Evolutionary conservation across 2,888 invertebrate species (phyloP).

Genomic region (Zhengitettix transpicula): DNA sequence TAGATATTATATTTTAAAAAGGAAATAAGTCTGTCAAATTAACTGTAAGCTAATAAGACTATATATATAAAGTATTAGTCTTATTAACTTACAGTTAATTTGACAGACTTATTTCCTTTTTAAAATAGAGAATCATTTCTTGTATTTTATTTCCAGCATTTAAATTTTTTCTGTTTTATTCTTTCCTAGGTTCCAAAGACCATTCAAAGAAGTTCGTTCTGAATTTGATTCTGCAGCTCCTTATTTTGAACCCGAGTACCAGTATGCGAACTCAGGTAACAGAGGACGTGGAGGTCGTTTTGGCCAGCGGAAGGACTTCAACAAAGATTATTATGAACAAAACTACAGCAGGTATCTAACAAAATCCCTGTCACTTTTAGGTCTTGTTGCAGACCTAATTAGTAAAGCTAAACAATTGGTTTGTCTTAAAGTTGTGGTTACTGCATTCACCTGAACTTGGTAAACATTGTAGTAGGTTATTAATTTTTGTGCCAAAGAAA

Average conservation of each 20-base stretch:
- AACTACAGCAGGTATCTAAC: constrained; percentile 29
- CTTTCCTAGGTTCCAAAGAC: constrained; percentile 8
- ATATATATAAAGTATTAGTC: too few relatives aligned
- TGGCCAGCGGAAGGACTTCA: constrained; percentile 7
- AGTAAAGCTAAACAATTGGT: neutral
- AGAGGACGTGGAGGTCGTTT: constrained; percentile 2
- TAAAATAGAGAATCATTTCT: neutral
- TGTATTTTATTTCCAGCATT: neutral
- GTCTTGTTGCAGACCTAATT: neutral
- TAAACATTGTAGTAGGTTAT: too few relatives aligned
- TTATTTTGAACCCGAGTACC: constrained; percentile 11
- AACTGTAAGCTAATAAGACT: neutral
- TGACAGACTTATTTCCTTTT: neutral
- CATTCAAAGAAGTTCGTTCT: constrained; percentile 9
- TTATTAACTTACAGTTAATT: neutral
- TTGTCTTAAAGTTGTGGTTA: too few relatives aligned
- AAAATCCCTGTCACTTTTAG: neutral
- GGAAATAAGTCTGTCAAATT: neutral
- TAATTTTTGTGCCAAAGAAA: too few relatives aligned
- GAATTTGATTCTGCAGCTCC: constrained; percentile 11
- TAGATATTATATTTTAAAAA: neutral
- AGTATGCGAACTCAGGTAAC: constrained; percentile 1
- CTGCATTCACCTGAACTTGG: too few relatives aligned
- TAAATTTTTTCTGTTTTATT: neutral
- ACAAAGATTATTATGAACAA: constrained; percentile 29